phyloP scores from a whole-genome alignment of 1,140 invertebrate genomes.

The Drosophila gunungcola region DNA sequence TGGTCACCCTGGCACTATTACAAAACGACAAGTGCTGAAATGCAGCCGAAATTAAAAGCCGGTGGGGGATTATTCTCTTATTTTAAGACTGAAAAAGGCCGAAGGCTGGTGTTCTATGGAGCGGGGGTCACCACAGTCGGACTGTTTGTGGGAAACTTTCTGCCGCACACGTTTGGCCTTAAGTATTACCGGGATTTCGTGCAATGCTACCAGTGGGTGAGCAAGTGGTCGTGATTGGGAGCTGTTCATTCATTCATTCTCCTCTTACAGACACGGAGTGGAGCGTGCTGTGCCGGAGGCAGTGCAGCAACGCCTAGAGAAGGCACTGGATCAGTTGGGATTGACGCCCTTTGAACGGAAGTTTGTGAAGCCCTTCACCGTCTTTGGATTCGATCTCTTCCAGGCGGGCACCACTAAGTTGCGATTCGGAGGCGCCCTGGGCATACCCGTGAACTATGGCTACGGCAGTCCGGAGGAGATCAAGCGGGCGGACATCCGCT shows the following conservation, averaged over 20 bases:
- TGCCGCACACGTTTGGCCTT: conserved; percentile 86
- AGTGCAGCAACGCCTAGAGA: conserved; percentile 83
- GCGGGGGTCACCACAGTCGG: conserved; percentile 60
- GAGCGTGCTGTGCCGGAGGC: conserved; percentile 82
- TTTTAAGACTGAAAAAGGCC: conserved; percentile 62
- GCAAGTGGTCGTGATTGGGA: conserved; percentile 5
- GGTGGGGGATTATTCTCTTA: conserved; percentile 51
- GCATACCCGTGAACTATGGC: conserved; percentile 88
- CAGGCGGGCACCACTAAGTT: conserved; percentile 83
- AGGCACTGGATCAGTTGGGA: conserved; percentile 86
- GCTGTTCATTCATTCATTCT: conserved; percentile 6
- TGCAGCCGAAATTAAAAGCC: conserved; percentile 51
- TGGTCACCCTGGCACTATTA: conserved; percentile 37
- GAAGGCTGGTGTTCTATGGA: conserved; percentile 58
- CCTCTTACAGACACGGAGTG: conserved; percentile 84
- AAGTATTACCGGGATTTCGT: conserved; percentile 85
- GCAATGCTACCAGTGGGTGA: conserved; percentile 86
- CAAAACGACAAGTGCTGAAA: conserved; percentile 50
- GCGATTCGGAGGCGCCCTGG: conserved; percentile 87
- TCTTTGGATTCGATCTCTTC: conserved; percentile 88
- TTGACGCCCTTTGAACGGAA: conserved; percentile 79
- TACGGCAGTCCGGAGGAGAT: conserved; percentile 85
- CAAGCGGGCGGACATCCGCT: conserved; percentile 85
- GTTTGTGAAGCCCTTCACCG: conserved; percentile 86
- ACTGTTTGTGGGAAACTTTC: conserved; percentile 68